These are phyloP conservation scores for Heteromormyrus szaboi DNA, from an alignment of 2,797 vertebrate genomes.

Conservation along the genomic window DNA sequence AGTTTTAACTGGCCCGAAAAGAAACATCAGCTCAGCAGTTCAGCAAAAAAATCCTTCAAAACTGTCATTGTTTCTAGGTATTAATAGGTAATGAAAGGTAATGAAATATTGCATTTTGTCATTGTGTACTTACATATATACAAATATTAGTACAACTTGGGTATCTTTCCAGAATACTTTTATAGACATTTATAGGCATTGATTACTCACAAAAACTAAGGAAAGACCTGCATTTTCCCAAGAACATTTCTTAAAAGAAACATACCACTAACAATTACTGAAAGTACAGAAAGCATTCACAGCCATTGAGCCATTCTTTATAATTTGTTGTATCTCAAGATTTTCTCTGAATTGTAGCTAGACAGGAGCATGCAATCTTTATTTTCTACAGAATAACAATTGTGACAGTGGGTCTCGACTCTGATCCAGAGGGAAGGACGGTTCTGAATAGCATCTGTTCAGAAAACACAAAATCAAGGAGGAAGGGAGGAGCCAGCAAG, in stretches of 20 bases:
- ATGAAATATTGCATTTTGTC: background rate
- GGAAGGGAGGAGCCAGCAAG: background rate
- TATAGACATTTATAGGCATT: background rate
- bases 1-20: background rate
- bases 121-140: background rate
- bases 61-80: background rate
- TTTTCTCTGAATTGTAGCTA: background rate
- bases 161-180: background rate
- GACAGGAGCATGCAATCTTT: background rate
- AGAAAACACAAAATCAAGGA: background rate
- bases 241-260: background rate
- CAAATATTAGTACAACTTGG: background rate
- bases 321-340: background rate
- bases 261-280: background rate
- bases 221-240: background rate
- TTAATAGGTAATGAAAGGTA: background rate
- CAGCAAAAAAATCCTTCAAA: background rate
- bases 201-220: background rate
- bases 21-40: background rate
- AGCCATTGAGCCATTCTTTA: background rate
- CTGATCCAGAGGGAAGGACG: background rate
- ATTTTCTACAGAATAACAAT: background rate
- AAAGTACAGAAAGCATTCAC: background rate
- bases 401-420: background rate
- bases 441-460: slow-evolving; percentile 9